Evolutionary conservation across 2,888 invertebrate species (phyloP), one percentile per base, ranked within the genome.

Genomic region (Euplexia lucipara): DNA sequence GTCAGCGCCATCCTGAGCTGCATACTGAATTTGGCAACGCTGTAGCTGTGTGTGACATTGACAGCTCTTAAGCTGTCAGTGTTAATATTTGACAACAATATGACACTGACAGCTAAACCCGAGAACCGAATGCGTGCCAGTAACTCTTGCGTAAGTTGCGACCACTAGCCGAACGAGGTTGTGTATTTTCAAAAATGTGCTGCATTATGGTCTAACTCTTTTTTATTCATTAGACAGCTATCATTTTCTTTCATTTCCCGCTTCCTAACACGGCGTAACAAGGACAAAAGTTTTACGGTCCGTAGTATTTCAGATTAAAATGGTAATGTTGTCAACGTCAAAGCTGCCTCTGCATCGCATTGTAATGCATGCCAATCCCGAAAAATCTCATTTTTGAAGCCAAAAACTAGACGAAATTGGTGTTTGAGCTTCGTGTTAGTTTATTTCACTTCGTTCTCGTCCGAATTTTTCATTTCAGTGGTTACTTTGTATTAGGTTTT

Each of bases 321-420:
- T 73, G 73, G 57, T 64, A 64, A 71, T 72, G 22, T n/a, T 2
- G 26, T 6, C 45, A 5, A 37, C 65, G 32, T 10, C 16, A 22
- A 20, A 49, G 16, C 37, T n/a, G 14, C 26, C 18, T 18, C 3
- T 30, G 32, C 47, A 37, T 34, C 44, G 60, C 60, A 59, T 62
- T 56, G 48, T 63, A 32, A 35, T 52, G 20, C 22, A 63, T 42
- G 57, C 20, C 9, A 34, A 35, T 51, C 10, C 26, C 22, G 20
- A 64, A 76, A 64, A 75, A 70, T 9, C n/a, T n/a, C n/a, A 42
- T 56, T 68, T 74, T 51, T 42, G 2, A 59, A 53, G 20, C 12
- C 52, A 34, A 42, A 53, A 14, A 61, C 10, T 35, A n/a, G 9
- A 42, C 14, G 20, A 34, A 30, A 49, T 12, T 41, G 20, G 20